Conservation (phyloP, 2,113 vertebrate genomes). For the Cavia porcellus region DNA sequence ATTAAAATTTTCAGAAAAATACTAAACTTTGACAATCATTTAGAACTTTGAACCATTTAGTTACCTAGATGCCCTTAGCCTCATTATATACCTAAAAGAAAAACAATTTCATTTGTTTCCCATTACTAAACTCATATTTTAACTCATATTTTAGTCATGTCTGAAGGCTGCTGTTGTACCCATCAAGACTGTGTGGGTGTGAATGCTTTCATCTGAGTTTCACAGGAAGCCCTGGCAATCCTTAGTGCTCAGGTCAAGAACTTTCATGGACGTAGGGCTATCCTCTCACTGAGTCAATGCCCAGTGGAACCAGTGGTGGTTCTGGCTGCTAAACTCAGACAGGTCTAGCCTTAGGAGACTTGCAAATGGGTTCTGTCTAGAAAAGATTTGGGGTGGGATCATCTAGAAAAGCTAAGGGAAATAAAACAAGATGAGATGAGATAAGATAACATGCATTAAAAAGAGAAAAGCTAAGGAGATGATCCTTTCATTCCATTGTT, state of each 20-base stretch:
- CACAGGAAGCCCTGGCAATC: neutral
- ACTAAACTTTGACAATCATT: neutral
- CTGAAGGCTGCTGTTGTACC: neutral
- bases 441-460: neutral
- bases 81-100: neutral
- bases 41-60: neutral
- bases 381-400: neutral
- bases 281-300: neutral
- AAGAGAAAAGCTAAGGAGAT: neutral
- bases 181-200: neutral
- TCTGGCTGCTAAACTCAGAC: neutral
- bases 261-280: fast-evolving
- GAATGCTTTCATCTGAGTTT: neutral
- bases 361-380: neutral
- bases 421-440: neutral
- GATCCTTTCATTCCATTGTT: neutral
- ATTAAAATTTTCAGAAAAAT: neutral
- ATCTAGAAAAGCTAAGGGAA: neutral
- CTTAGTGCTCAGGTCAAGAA: neutral
- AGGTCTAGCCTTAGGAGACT: neutral
- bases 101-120: neutral
- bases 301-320: no score
- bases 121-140: no score
- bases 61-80: neutral
- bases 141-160: neutral